Evolutionary conservation across 2,888 invertebrate genomes (phyloP).

Genomic region (Noctua comes): DNA sequence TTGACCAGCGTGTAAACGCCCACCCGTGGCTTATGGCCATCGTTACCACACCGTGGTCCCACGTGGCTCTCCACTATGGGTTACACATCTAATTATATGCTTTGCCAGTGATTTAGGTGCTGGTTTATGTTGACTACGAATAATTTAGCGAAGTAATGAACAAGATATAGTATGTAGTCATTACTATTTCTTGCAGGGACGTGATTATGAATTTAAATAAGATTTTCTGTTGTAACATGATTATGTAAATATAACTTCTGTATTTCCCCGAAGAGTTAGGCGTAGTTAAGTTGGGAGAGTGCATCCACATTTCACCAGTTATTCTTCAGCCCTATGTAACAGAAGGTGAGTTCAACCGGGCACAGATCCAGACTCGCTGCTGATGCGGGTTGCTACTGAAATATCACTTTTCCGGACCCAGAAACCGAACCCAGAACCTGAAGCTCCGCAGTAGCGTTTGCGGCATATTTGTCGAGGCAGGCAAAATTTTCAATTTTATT

Average conservation of each 20-base stretch:
- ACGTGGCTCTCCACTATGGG: conserved; percentile 30
- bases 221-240: neutral
- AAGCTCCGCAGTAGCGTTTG: neutral
- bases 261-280: neutral
- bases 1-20: conserved; percentile 21
- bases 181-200: neutral
- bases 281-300: neutral
- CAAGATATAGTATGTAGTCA: neutral
- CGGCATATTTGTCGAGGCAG: neutral
- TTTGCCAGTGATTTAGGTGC: conserved; percentile 13
- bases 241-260: neutral
- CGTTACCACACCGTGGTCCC: conserved; percentile 37
- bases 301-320: neutral
- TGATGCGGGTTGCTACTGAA: neutral
- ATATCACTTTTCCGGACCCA: neutral
- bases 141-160: conserved; percentile 24
- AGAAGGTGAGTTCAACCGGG: neutral
- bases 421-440: neutral
- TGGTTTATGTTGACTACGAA: conserved; percentile 2
- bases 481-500: neutral
- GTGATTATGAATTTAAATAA: conserved; percentile 2
- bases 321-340: neutral
- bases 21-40: conserved; percentile 33
- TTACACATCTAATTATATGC: conserved; percentile 47
- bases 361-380: neutral